Evolutionary conservation across 2,888 invertebrate species (phyloP), one percentile per base, ranked within the genome.

Genomic region (Trichopria drosophilae): DNA sequence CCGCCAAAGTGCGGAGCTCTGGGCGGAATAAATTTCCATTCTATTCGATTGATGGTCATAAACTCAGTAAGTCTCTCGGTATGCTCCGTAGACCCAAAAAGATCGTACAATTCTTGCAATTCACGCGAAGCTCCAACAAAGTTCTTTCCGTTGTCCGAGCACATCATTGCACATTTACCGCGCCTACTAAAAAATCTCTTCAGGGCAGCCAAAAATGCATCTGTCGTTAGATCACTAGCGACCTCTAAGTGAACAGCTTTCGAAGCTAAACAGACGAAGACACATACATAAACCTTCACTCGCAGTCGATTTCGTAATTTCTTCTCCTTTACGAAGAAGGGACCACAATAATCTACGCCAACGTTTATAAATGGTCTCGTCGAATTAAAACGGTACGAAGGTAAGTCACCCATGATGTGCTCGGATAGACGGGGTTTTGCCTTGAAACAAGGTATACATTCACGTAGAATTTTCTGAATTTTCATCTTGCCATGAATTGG

Each of bases 261-360:
- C 1, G 61, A 59, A 2, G 58, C 43, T 4, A 67, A 42, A 40
- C 66, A 67, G 4, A 67, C 50, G 22, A 66, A 66, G 9, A 66
- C 13, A 1, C 55, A 40, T 6, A 63, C 29, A 36, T 60, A 61
- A 6, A 42, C 52, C 41, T 66, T 66, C 3, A 51, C 32, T 12
- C 26, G 31, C 12, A 45, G 45, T 1, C 39, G 23, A 28, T 53
- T 57, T 23, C 63, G 42, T n/a, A 51, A 36, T 12, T 47, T 52
- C 6, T 47, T 44, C 29, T 59, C 55, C 18, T 54, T 48, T 12
- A 65, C 37, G 7, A 40, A 34, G 29, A 64, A 53, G 1, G 67
- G 64, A 3, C 67, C 66, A 13, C 59, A 62, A 51, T 58, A 68
- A 46, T 69, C 66, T 1, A 65, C 44, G 1, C 65, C 66, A 29